phyloP scores from a whole-genome alignment of 1,140 invertebrate species.

The Coenobita brevimanus region DNA sequence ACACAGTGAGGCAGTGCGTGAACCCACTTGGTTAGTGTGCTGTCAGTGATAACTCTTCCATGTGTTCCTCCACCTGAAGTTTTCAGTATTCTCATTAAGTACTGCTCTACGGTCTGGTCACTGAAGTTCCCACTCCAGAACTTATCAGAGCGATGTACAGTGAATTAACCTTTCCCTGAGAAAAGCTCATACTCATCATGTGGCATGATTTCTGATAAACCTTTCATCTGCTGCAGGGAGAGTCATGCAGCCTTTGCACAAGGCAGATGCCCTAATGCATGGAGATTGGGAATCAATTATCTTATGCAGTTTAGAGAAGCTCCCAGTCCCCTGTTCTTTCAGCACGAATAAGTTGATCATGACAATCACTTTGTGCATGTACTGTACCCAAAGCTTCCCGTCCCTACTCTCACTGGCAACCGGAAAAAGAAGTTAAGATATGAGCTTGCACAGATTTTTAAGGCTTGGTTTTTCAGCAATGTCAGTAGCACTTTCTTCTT shows the following conservation, averaged over 20 bases:
- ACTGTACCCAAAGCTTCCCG: not conserved
- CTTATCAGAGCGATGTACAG: not conserved
- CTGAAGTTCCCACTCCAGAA: conserved; percentile 30
- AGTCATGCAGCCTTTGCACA: conserved; percentile 18
- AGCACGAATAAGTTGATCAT: not conserved
- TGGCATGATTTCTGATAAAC: not conserved
- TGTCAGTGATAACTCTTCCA: conserved; percentile 8
- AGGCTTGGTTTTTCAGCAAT: too few relatives aligned
- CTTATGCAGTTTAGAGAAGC: conserved; percentile 18
- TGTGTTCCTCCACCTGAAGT: not conserved
- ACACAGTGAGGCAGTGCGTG: conserved; percentile 29
- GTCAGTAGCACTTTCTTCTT: too few relatives aligned
- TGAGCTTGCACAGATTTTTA: too few relatives aligned
- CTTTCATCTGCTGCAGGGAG: conserved; percentile 4
- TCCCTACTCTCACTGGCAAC: too few relatives aligned
- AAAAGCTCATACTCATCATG: not conserved
- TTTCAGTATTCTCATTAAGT: conserved; percentile 15
- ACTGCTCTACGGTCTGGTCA: conserved; percentile 17
- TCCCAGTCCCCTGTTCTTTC: conserved; percentile 26
- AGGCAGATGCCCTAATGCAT: conserved; percentile 4
- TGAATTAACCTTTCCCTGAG: conserved; percentile 3
- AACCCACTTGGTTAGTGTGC: conserved; percentile 18
- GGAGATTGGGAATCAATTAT: conserved; percentile 36
- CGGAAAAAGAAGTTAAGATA: too few relatives aligned
- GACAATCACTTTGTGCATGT: not conserved